phyloP scores from a whole-genome alignment of 1,140 invertebrate species.

The Contarinia nasturtii region DNA sequence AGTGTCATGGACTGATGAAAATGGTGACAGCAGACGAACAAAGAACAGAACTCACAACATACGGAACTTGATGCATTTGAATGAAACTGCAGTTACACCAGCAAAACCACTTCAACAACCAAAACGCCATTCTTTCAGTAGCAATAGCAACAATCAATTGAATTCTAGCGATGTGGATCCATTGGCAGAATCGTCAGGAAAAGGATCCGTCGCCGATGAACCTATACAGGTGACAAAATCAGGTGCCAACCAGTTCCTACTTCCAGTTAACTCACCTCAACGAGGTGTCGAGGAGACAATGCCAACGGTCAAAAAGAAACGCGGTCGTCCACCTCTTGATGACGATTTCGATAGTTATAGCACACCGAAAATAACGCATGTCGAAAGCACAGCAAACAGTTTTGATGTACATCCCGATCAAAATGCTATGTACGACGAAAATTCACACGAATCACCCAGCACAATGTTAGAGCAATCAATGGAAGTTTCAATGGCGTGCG shows the following conservation, averaged over 20 bases:
- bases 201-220: background rate
- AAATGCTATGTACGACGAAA: no score
- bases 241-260: conserved; percentile 6
- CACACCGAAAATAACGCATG: conserved; percentile 1
- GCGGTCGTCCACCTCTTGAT: conserved; percentile 42
- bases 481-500: no score
- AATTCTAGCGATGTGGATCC: conserved; percentile 1
- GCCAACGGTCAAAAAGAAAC: conserved; percentile 24
- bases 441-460: no score
- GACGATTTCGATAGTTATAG: conserved; percentile 23
- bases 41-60: background rate
- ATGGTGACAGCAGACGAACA: conserved; percentile 8
- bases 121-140: background rate
- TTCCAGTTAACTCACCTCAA: conserved; percentile 6
- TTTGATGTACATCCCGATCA: no score
- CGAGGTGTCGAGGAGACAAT: conserved; percentile 6
- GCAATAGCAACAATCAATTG: background rate
- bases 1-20: conserved; percentile 57
- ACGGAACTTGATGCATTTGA: background rate
- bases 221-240: background rate
- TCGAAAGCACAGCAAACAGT: background rate
- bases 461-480: no score
- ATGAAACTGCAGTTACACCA: conserved; percentile 21
- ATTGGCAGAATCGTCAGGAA: background rate
- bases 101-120: background rate